Percentiles rank a stretch among this genome's conserved stretches.
These are phyloP conservation scores for Ariolimax columbianus DNA, from an alignment of 2,888 invertebrate genomes.

Conservation along the genomic window DNA sequence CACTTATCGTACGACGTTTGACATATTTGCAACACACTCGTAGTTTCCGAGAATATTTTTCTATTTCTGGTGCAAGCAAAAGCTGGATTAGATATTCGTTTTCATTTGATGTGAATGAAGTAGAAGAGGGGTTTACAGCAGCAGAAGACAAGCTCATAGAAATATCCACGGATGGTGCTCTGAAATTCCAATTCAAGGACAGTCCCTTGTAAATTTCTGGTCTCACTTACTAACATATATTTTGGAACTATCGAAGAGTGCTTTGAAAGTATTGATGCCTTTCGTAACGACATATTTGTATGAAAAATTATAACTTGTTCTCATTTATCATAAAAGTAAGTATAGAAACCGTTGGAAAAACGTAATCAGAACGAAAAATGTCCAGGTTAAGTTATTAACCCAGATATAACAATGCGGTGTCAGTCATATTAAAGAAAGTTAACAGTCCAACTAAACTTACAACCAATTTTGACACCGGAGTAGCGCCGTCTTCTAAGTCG, in stretches of 20 bases:
- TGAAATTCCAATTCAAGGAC: neutral
- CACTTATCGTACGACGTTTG: neutral
- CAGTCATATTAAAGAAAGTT: neutral
- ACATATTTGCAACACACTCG: neutral
- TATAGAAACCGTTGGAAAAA: neutral
- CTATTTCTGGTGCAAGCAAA: neutral
- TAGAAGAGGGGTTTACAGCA: neutral
- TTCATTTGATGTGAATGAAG: neutral
- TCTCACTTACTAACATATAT: neutral
- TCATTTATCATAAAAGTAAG: neutral
- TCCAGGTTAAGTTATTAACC: neutral
- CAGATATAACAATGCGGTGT: neutral
- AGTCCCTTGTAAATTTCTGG: neutral
- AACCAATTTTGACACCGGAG: no score
- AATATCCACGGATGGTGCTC: conserved; percentile 1
- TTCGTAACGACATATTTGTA: neutral
- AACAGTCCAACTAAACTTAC: no score
- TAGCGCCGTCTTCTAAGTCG: no score
- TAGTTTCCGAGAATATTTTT: neutral
- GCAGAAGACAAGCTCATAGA: neutral
- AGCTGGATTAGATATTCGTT: neutral
- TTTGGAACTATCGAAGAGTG: neutral
- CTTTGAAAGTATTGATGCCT: neutral
- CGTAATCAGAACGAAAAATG: neutral
- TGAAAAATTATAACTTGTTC: neutral